phyloP scores from a whole-genome alignment of 2,113 vertebrate species.

The Vimba vimba region DNA sequence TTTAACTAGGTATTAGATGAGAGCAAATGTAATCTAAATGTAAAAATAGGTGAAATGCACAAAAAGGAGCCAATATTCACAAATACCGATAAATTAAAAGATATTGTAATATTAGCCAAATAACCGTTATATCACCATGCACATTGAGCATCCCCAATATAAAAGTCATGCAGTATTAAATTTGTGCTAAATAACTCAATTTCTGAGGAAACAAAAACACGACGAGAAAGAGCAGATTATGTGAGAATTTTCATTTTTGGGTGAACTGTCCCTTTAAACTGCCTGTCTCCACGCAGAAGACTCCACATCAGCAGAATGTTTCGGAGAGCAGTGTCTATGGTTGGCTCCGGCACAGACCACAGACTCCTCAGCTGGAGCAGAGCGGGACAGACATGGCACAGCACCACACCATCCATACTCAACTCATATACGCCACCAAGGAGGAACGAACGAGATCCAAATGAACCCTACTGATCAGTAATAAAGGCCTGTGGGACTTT shows the following conservation, averaged over 20 bases:
- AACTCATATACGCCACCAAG: not conserved
- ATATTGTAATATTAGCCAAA: too few species aligned
- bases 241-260: not conserved
- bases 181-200: not conserved
- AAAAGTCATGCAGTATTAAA: not conserved
- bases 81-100: too few species aligned
- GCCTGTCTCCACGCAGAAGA: not conserved
- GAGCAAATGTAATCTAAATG: too few species aligned
- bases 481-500: conserved; percentile 42
- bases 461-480: conserved; percentile 33
- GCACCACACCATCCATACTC: not conserved
- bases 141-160: not conserved
- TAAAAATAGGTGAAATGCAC: too few species aligned
- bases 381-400: not conserved
- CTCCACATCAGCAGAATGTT: conserved; percentile 24
- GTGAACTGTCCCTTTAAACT: not conserved
- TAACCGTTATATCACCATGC: too few species aligned
- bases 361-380: conserved; percentile 6
- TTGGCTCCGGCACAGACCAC: conserved; percentile 28
- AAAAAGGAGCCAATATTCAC: too few species aligned
- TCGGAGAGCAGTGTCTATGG: not conserved
- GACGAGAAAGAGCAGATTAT: not conserved
- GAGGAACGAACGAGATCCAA: not conserved
- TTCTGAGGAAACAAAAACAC: not conserved
- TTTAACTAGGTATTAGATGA: too few species aligned